phyloP scores from a whole-genome alignment of 2,113 vertebrate genomes.

The Hiodon tergisus region DNA sequence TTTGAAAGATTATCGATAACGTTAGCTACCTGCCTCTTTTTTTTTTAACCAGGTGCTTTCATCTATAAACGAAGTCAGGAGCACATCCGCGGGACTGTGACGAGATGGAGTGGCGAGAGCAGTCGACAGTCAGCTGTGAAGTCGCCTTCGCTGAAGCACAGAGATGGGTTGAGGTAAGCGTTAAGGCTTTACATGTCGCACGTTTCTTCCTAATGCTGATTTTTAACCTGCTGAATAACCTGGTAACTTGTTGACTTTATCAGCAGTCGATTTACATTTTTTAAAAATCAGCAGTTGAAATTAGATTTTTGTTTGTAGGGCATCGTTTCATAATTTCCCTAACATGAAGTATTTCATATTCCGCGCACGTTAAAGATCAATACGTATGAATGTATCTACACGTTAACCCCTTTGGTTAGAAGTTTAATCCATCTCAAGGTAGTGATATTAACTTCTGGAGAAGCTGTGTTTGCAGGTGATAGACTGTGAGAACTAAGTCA shows the following conservation, averaged over 20 bases:
- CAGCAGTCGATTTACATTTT: background rate
- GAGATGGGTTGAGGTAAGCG: slow-evolving; percentile 85
- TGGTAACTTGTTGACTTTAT: background rate
- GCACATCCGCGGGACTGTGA: background rate
- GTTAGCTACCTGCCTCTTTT: background rate
- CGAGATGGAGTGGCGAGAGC: slow-evolving; percentile 73
- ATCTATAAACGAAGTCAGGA: background rate
- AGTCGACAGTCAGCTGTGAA: slow-evolving; percentile 58
- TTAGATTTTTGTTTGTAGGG: background rate
- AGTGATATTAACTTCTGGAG: too few species aligned
- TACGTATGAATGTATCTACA: too few species aligned
- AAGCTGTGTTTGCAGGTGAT: too few species aligned
- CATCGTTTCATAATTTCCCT: too few species aligned
- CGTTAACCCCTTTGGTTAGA: too few species aligned
- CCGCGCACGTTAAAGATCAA: too few species aligned
- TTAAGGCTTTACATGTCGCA: background rate
- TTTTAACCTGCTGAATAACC: background rate
- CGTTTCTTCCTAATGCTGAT: too few species aligned
- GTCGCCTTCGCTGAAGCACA: slow-evolving; percentile 74
- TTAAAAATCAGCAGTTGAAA: background rate
- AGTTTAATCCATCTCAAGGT: too few species aligned
- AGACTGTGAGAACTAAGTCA: too few species aligned
- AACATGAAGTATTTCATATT: too few species aligned
- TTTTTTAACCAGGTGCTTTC: background rate
- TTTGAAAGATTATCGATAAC: background rate